phyloP scores from a whole-genome alignment of 53 echinoderm and acorn worm genomes.

The Echinarachnius parma region DNA sequence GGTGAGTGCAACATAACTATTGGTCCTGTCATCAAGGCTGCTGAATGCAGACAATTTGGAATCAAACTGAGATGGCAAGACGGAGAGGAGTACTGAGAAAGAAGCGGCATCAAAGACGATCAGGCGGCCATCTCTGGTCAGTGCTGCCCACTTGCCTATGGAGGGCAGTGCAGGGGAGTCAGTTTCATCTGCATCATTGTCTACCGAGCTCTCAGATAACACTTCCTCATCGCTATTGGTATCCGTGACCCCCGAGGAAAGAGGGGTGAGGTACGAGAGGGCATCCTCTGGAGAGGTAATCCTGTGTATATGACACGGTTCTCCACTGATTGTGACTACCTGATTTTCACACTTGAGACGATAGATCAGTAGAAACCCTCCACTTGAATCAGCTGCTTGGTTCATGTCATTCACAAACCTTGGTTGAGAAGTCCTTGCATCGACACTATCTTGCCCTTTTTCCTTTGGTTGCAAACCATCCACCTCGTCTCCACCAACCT shows the following conservation, averaged over 20 bases:
- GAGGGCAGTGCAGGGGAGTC: slow-evolving; percentile 14
- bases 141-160: slow-evolving; percentile 73
- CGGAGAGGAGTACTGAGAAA: slow-evolving; percentile 59
- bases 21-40: slow-evolving; percentile 19
- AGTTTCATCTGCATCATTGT: slow-evolving; percentile 63
- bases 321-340: slow-evolving; percentile 35
- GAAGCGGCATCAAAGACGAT: slow-evolving; percentile 66
- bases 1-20: slow-evolving; percentile 64
- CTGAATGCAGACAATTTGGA: slow-evolving; percentile 4
- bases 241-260: slow-evolving; percentile 63
- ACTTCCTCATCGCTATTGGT: slow-evolving; percentile 65
- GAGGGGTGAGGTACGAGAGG: slow-evolving; percentile 46
- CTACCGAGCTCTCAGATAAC: slow-evolving; percentile 35
- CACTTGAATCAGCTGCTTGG: not conserved
- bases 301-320: slow-evolving; percentile 59
- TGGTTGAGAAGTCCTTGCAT: slow-evolving; percentile 33
- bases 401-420: not conserved
- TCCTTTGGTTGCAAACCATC: slow-evolving; percentile 18
- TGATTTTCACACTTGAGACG: slow-evolving; percentile 27
- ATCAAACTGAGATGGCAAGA: slow-evolving; percentile 47
- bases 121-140: slow-evolving; percentile 61
- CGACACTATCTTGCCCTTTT: slow-evolving; percentile 15
- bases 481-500: slow-evolving; percentile 37
- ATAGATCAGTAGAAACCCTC: slow-evolving; percentile 66
- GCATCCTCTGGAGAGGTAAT: slow-evolving; percentile 53